Base-by-base conservation (phyloP, 2,888 invertebrate species). In the Tigriopus californicus region DNA sequence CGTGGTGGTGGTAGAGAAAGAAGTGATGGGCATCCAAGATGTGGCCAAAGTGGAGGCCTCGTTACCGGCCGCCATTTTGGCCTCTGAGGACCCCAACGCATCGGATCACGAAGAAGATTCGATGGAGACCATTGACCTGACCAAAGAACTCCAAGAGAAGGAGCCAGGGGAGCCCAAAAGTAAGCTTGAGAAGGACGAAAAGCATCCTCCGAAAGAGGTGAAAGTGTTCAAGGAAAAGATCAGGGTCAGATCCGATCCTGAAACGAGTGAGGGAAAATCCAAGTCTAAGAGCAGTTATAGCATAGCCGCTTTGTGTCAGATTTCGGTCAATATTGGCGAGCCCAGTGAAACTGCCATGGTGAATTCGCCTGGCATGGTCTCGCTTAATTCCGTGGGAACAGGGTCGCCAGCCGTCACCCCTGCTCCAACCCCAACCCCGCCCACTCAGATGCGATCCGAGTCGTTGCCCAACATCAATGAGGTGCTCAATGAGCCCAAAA, bases 221-320 rank as follows among this genome's bases (percentile, higher is more conserved):
- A 33, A 52, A 20, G 33, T 24, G 24, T 10, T 12, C 1, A 54
- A 54, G 54, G 41, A 25, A 41, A 41, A 54, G 13, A 41, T 15
- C 18, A 54, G 1, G 33, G 1, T n/a, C 41, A n/a, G 11, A 8
- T 22, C 41, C 13, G 46, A 20, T 11, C 15, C 12, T 44, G 18
- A 13, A 57, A 22, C 15, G 20, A 33, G 49, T 24, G 18, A 47
- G 12, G 49, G 49, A 12, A 25, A 58, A 15, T 22, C 15, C 11
- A 48, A 33, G n/a, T 24, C 48, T 6, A 58, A 58, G 33, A 58
- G 49, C 10, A 58, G 58, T 20, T 58, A 58, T 40, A 58, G 58
- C 20, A 58, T 58, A 15, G 47, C 58, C 11, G 58, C 58, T 22
- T 40, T 58, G 8, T 58, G 58, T 49, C 58, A 58, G 40, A 58